Base-by-base conservation (phyloP, 2,113 vertebrate genomes). In the Hystrix brachyura region DNA sequence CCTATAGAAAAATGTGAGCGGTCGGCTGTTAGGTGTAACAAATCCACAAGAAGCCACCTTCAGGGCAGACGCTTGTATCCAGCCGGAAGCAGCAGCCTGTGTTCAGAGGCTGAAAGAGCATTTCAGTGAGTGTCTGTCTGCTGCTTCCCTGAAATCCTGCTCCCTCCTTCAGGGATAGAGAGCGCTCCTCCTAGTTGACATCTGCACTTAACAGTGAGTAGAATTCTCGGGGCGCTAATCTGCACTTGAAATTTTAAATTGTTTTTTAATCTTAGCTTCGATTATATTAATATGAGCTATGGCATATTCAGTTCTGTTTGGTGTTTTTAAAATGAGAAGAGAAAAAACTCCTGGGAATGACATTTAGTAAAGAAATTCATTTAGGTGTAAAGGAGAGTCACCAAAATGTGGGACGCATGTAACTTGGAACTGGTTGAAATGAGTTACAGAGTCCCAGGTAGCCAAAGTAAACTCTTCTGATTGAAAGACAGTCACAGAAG, bases 301-400 rank as follows among this genome's bases (percentile, higher is more conserved):
- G 55, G 3, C 38, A 64, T 14, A 82, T 53, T 91, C 9, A 38
- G 8, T 95, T 78, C 55, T 90, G 27, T 57, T 69, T 87, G 55
- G 53, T 76, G n/a, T 79, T 96, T 96, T 96, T 92, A 71, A 89
- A 84, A 87, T 69, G 65, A 93, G 27, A 86, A 91, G 12, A 9
- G 57, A 55, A 81, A 84, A 84, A 38, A 9, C 17, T 6, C 38
- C 62, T 65, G 13, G 79, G 60, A 96, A 84, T 32, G 71, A 38
- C n/a, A 84, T 60, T 79, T 87, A 48, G 32, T 65, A 76, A 90
- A 94, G 21, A 88, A 96, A 91, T 88, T 65, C 5, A 46, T 76
- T 78, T 82, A 86, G 32, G 23, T 38, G 7, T 80, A 80, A 95
- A 90, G 80, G n/a, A 83, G 46, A 72, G 72, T 94, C 67, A 92